Base-by-base conservation (phyloP, 2,888 invertebrate genomes). In the Tuberolachnus salignus region DNA sequence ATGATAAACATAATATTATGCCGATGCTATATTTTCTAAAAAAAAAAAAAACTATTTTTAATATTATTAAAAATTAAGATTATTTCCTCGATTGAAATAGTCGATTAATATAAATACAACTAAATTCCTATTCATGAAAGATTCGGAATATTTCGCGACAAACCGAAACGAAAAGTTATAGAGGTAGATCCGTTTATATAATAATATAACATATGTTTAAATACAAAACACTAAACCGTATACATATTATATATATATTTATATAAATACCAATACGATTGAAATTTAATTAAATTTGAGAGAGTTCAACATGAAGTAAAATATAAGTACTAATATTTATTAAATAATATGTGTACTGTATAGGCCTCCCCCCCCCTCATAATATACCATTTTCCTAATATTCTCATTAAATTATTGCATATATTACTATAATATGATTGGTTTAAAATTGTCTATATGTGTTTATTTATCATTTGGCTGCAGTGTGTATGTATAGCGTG, bases 321-420 rank as follows among this genome's bases (percentile, higher is more conserved):
- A 49, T 34, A 34, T 6, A 34, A 34, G 6, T 34, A 34, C 3
- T 34, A n/a, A n/a, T n/a, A n/a, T n/a, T n/a, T n/a, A 34, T 34
- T 4, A 10, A 26, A 26, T 59, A 59, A 59, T 21, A 11, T 59
- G 26, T 16, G 26, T 19, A 10, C 1, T n/a, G n/a, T n/a, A 59
- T 23, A 6, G 34, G 34, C 3, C 34, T 34, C n/a, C n/a, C n/a
- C n/a, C n/a, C n/a, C n/a, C n/a, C n/a, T n/a, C 34, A 34, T 6
- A 34, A 34, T 34, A 6, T n/a, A n/a, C n/a, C 34, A 34, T 57
- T 71, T 57, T 46, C 8, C 44, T 71, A 71, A 57, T 70, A 71
- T 59, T 46, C n/a, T 71, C 71, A 71, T 46, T 71, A 59, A n/a
- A 51, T 16, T 21, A 59, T 19, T 71, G 23, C 9, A 13, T n/a